Conservation (phyloP, 2,888 invertebrate species). For the Meloe dianella region DNA sequence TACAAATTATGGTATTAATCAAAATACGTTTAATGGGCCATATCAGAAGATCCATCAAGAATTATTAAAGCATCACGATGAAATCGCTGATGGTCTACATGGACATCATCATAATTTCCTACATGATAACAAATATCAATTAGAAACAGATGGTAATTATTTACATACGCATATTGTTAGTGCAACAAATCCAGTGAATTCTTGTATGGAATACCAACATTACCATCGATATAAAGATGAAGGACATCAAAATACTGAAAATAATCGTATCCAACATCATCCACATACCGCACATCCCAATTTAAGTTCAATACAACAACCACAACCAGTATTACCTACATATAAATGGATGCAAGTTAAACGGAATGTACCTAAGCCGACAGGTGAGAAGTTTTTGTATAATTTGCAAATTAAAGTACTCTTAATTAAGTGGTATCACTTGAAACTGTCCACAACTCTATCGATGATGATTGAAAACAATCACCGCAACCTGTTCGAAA, state of each 20-base stretch:
- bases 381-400: slow-evolving; percentile 68
- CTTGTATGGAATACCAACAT: slow-evolving; percentile 66
- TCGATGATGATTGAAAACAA: slow-evolving; percentile 5
- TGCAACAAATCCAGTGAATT: slow-evolving; percentile 57
- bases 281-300: slow-evolving; percentile 41
- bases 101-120: slow-evolving; percentile 51
- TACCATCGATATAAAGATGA: slow-evolving; percentile 71
- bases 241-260: slow-evolving; percentile 40
- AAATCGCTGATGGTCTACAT: slow-evolving; percentile 64
- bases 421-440: background rate
- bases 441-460: background rate
- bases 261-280: slow-evolving; percentile 52
- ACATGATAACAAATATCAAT: slow-evolving; percentile 64
- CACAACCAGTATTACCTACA: slow-evolving; percentile 77
- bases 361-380: slow-evolving; percentile 92
- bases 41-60: slow-evolving; percentile 47
- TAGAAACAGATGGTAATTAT: slow-evolving; percentile 50
- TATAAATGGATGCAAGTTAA: slow-evolving; percentile 99
- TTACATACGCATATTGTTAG: slow-evolving; percentile 57
- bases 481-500: background rate
- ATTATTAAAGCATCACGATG: slow-evolving; percentile 63
- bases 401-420: background rate
- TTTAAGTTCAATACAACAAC: slow-evolving; percentile 56
- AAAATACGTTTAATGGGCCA: slow-evolving; percentile 48
- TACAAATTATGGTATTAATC: slow-evolving; percentile 54